These are phyloP conservation scores for Cygnus olor DNA, from an alignment of 2,797 vertebrate species.

Conservation along the genomic window DNA sequence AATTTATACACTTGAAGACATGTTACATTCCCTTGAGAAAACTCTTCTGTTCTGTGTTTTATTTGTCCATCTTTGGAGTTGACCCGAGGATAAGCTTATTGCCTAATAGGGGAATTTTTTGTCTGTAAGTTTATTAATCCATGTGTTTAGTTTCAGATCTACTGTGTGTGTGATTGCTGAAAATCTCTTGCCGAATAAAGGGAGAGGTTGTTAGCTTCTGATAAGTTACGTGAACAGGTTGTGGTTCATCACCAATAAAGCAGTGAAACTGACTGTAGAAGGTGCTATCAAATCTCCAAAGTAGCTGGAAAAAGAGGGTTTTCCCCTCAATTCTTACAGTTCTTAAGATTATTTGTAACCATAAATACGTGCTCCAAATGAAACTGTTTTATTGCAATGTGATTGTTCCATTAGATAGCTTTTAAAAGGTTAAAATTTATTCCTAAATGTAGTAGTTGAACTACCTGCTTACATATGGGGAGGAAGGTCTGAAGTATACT, in stretches of 20 bases:
- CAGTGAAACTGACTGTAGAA: not conserved
- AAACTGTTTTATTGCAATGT: not conserved
- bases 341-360: not conserved
- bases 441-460: slow-evolving; percentile 1
- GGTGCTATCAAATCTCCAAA: not conserved
- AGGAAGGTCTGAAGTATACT: not conserved
- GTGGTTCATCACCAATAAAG: not conserved
- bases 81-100: not conserved
- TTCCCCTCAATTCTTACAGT: not conserved
- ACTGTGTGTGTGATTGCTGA: not conserved
- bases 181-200: not conserved
- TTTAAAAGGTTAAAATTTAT: slow-evolving; percentile 36
- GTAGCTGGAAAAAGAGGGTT: not conserved
- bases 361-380: not conserved
- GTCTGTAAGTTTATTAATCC: not conserved
- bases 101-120: not conserved
- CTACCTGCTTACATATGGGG: not conserved
- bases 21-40: not conserved
- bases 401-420: not conserved
- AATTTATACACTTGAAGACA: not conserved
- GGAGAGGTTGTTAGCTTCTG: not conserved
- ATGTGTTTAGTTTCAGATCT: not conserved
- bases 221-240: not conserved
- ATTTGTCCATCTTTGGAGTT: not conserved
- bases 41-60: not conserved